A percentile compares a stretch with the other conserved stretches of the same genome.
Conservation (phyloP, 2,888 invertebrate genomes). For the Himalopsyche anomala region DNA sequence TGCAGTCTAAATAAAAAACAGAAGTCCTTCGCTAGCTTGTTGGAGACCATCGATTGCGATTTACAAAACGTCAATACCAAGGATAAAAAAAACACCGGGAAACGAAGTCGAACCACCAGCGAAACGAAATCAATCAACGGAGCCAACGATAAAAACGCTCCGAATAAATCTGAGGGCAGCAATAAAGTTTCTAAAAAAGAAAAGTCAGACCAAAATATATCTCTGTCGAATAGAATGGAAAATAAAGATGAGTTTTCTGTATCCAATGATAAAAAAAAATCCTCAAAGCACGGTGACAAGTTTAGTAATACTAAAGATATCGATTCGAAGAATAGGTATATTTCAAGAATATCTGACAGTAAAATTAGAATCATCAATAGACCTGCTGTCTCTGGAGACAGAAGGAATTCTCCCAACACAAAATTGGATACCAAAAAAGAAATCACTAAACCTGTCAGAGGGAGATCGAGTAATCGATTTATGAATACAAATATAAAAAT, state of each 20-base stretch:
- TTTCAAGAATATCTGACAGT: slow-evolving; percentile 3
- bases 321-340: background rate
- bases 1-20: background rate
- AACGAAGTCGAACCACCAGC: background rate
- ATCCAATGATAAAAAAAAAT: background rate
- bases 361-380: background rate
- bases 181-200: background rate
- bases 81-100: background rate
- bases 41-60: background rate
- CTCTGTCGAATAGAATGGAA: background rate
- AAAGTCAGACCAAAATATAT: background rate
- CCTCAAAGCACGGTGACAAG: background rate
- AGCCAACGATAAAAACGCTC: background rate
- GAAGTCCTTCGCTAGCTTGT: background rate
- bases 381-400: background rate
- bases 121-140: background rate
- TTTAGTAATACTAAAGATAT: background rate
- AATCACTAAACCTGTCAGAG: background rate
- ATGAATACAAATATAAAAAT: background rate
- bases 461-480: background rate
- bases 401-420: background rate
- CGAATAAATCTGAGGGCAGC: background rate
- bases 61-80: background rate
- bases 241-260: background rate
- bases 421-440: background rate